phyloP scores from a whole-genome alignment of 1,140 invertebrate genomes.

The Antheraea mylitta region DNA sequence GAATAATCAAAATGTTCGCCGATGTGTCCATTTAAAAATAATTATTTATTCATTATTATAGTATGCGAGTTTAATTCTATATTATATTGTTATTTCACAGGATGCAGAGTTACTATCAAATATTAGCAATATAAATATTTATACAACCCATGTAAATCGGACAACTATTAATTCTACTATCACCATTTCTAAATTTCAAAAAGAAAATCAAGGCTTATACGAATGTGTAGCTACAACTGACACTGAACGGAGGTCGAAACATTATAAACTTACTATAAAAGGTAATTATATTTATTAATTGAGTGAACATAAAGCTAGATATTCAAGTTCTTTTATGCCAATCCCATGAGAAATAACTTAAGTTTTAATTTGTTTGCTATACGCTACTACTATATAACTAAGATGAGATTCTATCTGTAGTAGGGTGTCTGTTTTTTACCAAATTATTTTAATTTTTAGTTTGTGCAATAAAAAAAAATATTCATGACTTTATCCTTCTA shows the following conservation, averaged over 20 bases:
- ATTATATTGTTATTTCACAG: conserved; percentile 25
- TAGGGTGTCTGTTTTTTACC: too few relatives aligned
- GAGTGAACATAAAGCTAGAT: neutral
- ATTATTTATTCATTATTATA: too few relatives aligned
- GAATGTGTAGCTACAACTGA: conserved; percentile 45
- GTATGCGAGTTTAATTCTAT: neutral
- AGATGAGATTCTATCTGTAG: too few relatives aligned
- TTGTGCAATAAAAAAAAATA: too few relatives aligned
- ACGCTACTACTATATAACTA: too few relatives aligned
- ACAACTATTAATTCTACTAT: conserved; percentile 46
- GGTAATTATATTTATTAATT: conserved; percentile 26
- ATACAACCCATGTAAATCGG: conserved; percentile 32
- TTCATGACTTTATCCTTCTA: too few relatives aligned
- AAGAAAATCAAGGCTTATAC: conserved; percentile 50
- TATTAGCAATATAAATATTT: conserved; percentile 24
- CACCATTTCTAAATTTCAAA: conserved; percentile 38
- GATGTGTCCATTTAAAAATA: too few relatives aligned
- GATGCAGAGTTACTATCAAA: conserved; percentile 32
- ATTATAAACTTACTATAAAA: conserved; percentile 41
- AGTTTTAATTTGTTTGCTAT: too few relatives aligned
- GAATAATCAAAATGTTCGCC: too few relatives aligned
- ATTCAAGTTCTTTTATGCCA: too few relatives aligned
- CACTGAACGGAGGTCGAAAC: conserved; percentile 16
- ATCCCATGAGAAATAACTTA: too few relatives aligned
- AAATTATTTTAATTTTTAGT: too few relatives aligned